Evolutionary conservation across 2,888 invertebrate species (phyloP).

Genomic region (Euproctis similis): DNA sequence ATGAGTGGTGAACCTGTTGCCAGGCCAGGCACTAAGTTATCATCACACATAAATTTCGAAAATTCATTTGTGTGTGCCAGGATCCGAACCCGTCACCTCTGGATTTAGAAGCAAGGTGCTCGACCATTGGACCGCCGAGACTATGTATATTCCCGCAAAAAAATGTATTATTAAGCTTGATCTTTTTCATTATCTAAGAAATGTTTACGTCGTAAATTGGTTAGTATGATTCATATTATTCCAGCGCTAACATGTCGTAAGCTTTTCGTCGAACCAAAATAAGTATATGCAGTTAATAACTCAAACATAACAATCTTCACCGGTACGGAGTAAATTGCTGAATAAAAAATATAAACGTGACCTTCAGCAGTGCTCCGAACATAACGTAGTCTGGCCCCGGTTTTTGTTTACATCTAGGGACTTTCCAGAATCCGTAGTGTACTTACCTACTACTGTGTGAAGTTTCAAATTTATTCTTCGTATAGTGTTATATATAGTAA

Average conservation of each 20-base stretch:
- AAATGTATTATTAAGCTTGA: constrained; percentile 24
- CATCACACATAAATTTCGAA: too few species aligned
- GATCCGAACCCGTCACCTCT: too few species aligned
- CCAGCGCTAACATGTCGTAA: constrained; percentile 32
- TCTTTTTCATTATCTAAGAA: constrained; percentile 31
- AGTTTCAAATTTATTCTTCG: constrained; percentile 24
- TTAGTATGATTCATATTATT: constrained; percentile 49
- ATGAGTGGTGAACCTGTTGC: too few species aligned
- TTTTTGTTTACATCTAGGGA: constrained; percentile 27
- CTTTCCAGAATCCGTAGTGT: constrained; percentile 24
- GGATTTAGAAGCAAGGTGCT: too few species aligned
- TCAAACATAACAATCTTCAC: constrained; percentile 53
- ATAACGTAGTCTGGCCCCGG: constrained; percentile 21
- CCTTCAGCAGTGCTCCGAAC: constrained; percentile 28
- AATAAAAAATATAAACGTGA: constrained; percentile 33
- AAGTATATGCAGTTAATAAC: constrained; percentile 56
- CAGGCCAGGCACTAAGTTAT: too few species aligned
- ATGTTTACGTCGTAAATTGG: constrained; percentile 38
- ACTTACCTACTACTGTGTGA: constrained; percentile 21
- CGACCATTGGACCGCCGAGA: too few species aligned
- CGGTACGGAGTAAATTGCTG: constrained; percentile 35
- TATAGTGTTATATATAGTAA: too few species aligned
- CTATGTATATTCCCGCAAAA: too few species aligned
- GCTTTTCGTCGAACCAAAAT: constrained; percentile 45
- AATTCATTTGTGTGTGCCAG: too few species aligned